Percentiles rank a stretch among this genome's conserved stretches.
Conservation (phyloP, 2,113 vertebrate species). For the Mugil cephalus region DNA sequence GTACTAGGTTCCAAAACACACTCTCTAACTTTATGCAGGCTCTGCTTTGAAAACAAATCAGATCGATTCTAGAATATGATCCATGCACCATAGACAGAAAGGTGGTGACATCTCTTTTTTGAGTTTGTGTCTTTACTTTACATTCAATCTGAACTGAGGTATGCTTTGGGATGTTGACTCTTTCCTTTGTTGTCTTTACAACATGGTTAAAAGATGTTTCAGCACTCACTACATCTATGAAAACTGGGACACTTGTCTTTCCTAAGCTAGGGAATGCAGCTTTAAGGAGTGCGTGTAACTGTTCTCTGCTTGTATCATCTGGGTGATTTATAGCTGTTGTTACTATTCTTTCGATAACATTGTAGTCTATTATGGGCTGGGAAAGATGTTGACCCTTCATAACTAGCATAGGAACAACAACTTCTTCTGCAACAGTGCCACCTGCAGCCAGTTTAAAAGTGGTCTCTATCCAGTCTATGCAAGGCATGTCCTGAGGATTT, state of each 20-base stretch:
- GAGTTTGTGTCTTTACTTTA: neutral
- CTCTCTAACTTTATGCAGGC: neutral
- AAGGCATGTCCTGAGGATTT: neutral
- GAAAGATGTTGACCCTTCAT: neutral
- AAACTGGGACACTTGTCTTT: neutral
- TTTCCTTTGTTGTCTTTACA: conserved; percentile 3
- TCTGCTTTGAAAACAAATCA: neutral
- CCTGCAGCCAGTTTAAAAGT: neutral
- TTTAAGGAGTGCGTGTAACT: neutral
- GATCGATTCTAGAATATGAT: neutral
- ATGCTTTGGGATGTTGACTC: neutral
- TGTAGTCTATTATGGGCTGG: neutral
- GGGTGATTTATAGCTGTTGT: neutral
- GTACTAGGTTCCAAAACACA: neutral
- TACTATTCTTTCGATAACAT: neutral
- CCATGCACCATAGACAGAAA: neutral
- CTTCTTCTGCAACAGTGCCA: neutral
- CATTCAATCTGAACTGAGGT: neutral
- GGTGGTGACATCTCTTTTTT: no score
- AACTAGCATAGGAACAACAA: neutral
- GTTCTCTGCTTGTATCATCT: neutral
- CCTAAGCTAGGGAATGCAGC: neutral
- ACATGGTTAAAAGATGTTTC: neutral
- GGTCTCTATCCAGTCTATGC: neutral
- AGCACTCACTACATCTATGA: neutral